Conservation (phyloP, 2,888 invertebrate species). For the Monoplex corrugatus region DNA sequence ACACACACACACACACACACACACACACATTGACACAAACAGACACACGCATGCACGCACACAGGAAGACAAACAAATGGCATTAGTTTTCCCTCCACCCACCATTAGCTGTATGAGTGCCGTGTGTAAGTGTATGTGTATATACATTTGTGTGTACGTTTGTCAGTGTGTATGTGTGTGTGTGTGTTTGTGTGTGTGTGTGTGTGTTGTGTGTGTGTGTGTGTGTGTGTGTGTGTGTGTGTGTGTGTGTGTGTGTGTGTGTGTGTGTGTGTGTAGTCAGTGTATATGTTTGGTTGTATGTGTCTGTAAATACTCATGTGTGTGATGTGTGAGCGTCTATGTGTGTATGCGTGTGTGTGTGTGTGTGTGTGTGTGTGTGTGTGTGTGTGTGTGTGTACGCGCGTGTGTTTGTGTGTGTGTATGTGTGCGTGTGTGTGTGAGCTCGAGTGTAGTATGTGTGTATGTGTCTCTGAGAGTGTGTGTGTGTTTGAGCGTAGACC, state of each 20-base stretch:
- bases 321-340: not conserved
- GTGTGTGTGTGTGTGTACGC: not conserved
- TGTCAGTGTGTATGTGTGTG: too few species aligned
- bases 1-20: too few species aligned
- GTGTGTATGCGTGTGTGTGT: not conserved
- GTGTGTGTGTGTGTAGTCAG: not conserved
- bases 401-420: not conserved
- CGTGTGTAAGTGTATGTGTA: too few species aligned
- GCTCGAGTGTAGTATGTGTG: not conserved
- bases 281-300: not conserved
- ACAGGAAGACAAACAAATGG: too few species aligned
- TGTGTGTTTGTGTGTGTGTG: too few species aligned
- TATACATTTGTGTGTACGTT: too few species aligned
- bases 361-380: constrained; percentile 2
- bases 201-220: too few species aligned
- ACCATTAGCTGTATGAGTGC: too few species aligned
- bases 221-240: not conserved
- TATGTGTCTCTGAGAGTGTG: not conserved
- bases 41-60: too few species aligned
- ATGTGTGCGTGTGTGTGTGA: not conserved
- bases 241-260: constrained; percentile 12
- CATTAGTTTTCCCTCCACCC: too few species aligned
- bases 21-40: too few species aligned
- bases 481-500: not conserved
- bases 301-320: not conserved